Evolutionary conservation across 2,797 vertebrate genomes (phyloP).

Genomic region (Dendrocincla tyrannina): DNA sequence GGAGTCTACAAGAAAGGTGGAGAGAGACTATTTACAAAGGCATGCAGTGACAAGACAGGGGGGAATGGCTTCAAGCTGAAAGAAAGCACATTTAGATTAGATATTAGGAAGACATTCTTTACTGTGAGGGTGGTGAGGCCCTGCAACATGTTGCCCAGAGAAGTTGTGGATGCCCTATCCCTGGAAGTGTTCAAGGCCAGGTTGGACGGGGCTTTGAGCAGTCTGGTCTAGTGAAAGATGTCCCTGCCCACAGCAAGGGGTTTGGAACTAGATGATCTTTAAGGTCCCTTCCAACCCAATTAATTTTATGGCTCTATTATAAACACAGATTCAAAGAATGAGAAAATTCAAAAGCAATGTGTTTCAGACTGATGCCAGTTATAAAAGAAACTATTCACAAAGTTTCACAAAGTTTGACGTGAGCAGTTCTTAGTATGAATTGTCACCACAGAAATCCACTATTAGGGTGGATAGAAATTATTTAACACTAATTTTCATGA

Average conservation of each 20-base stretch:
- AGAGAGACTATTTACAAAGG: background rate
- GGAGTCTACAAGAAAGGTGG: background rate
- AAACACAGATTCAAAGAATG: background rate
- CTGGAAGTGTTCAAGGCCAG: background rate
- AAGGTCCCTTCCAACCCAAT: background rate
- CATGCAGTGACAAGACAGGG: background rate
- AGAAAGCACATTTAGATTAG: background rate
- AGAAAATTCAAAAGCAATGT: background rate
- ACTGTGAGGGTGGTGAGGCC: background rate
- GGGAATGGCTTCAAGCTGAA: background rate
- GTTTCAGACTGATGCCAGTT: background rate
- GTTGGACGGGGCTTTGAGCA: accelerated
- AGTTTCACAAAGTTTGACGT: background rate
- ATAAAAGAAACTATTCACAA: background rate
- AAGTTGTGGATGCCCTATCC: background rate
- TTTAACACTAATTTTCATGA: background rate
- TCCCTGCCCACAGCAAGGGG: background rate
- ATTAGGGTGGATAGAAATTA: background rate
- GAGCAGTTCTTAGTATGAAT: background rate
- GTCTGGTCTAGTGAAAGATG: background rate
- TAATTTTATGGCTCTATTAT: background rate
- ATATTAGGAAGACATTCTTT: background rate
- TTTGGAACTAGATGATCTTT: background rate
- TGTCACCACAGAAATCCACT: background rate
- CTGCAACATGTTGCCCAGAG: background rate